A percentile compares a stretch with the other conserved stretches of the same genome.
These are phyloP conservation scores for Lophura swinhoii DNA, from an alignment of 2,797 vertebrate species.

Conservation along the genomic window DNA sequence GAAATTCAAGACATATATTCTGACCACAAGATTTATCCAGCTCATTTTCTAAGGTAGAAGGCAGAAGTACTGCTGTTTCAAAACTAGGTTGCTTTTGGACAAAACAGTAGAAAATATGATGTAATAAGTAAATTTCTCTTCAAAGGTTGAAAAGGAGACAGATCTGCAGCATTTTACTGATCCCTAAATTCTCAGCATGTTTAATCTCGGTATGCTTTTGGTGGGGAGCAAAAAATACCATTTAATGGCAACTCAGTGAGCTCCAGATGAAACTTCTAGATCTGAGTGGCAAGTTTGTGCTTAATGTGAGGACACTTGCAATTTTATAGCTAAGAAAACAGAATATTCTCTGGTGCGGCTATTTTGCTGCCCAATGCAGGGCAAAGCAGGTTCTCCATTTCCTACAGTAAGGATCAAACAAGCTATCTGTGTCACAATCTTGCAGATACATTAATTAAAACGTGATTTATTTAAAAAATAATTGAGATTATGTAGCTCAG, in stretches of 20 bases:
- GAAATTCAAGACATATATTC: neutral
- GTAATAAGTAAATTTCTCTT: neutral
- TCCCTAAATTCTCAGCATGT: neutral
- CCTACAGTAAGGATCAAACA: neutral
- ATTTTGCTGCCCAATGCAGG: neutral
- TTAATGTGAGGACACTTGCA: neutral
- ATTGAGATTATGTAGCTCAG: neutral
- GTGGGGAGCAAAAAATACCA: neutral
- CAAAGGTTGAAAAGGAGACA: neutral
- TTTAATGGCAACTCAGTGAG: neutral
- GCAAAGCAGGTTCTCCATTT: neutral
- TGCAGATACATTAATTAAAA: neutral
- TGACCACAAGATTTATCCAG: neutral
- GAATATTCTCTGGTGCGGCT: neutral
- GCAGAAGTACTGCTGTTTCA: neutral
- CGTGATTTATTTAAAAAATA: neutral
- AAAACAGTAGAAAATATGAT: neutral
- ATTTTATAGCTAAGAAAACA: neutral
- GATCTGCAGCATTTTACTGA: neutral
- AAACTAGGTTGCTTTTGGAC: neutral
- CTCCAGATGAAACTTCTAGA: neutral
- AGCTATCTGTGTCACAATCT: neutral
- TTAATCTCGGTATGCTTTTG: neutral
- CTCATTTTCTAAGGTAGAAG: neutral
- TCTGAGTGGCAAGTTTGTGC: neutral